Percentiles rank a stretch among this genome's conserved stretches.
phyloP scores from a whole-genome alignment of 92 coral and sea anemone species.

The Blastomussa wellsi region DNA sequence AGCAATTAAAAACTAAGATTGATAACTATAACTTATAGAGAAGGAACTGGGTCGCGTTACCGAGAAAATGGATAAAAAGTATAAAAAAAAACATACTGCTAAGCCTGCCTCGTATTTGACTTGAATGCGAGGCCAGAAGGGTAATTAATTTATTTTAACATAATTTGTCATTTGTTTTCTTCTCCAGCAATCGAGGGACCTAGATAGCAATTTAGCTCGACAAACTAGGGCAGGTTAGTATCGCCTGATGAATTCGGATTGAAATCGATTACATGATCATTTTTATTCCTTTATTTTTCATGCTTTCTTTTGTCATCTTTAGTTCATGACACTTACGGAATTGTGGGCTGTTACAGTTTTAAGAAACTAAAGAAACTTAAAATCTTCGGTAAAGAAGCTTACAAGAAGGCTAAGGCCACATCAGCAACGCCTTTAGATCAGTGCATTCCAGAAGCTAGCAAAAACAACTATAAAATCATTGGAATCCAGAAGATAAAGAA shows the following conservation, averaged over 20 bases:
- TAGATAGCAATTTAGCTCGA: not conserved
- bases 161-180: not conserved
- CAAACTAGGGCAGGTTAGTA: not conserved
- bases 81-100: too few species aligned
- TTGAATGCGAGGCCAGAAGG: not conserved
- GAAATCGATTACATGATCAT: too few species aligned
- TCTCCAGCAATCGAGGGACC: not conserved
- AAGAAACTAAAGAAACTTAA: not conserved
- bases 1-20: too few species aligned
- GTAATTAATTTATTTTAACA: not conserved
- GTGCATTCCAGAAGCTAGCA: not conserved
- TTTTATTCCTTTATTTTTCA: too few species aligned
- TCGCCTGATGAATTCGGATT: not conserved
- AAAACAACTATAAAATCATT: not conserved
- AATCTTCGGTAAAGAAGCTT: not conserved
- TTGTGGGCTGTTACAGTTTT: not conserved
- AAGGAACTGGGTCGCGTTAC: too few species aligned
- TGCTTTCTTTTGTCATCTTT: not conserved
- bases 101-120: not conserved
- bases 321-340: not conserved
- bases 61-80: too few species aligned
- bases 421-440: not conserved
- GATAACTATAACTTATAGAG: too few species aligned
- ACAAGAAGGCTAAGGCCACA: not conserved
- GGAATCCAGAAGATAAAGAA: slow-evolving; percentile 4